Evolutionary conservation across 1,140 invertebrate genomes (phyloP), one percentile per base, ranked within the genome.

Genomic region (Danaus melanippus): DNA sequence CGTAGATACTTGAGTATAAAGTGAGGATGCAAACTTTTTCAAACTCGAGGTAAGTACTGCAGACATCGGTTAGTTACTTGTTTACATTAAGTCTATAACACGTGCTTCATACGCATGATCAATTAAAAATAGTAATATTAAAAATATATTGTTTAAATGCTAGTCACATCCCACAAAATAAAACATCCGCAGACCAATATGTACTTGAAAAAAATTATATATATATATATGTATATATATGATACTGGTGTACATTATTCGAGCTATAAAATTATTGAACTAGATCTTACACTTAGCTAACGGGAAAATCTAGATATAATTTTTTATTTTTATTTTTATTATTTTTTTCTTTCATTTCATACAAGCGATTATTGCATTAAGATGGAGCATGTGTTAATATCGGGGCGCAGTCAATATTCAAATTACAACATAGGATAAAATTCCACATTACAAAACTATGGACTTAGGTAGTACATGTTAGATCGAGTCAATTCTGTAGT

Each of bases 61-160:
- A 32, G 2, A 32, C 21, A 15, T 3, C 15, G 6, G 21, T 32
- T 32, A 32, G 21, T 32, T 52, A 59, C 75, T 79, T 80, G 77
- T 82, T 82, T 79, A 77, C 75, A 79, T 78, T 79, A 64, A 77
- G 69, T 76, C 74, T 46, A 51, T 60, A 50, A 17, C 9, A 56
- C 40, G 46, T 51, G 32, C 11, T 47, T 46, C 44, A 44, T 42
- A 50, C 50, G 60, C 54, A 56, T 51, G 53, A 52, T 60, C 32
- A 47, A 56, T 50, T 46, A 51, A 60, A 55, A 60, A 45, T 46
- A 51, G 39, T 55, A 54, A 51, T 57, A 52, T 57, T 51, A 51
- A 51, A 54, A 47, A 55, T 55, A 55, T 49, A 41, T 55, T 40
- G 42, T 45, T 42, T 52, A 52, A 41, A 57, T 40, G 52, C 45